Evolutionary conservation across 2,888 invertebrate genomes (phyloP), one percentile per base, ranked within the genome.

Genomic region (Coleophora flavipennella): DNA sequence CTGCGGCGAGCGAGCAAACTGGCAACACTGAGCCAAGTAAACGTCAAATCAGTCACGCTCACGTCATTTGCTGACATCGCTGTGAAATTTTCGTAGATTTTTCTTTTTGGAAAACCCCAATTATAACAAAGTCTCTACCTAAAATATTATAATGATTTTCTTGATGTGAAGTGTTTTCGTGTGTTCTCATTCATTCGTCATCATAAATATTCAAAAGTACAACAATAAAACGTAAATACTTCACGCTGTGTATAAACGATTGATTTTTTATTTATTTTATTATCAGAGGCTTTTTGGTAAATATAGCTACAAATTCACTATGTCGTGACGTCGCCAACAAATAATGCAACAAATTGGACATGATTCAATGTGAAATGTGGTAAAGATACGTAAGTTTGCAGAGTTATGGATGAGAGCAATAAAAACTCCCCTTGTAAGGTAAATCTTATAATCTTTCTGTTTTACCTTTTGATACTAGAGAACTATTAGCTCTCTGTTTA

Each of bases 381-480:
- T 4, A 29, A 72, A 70, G 60, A 79, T 75, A 36, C 63, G 59
- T 69, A 64, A 66, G 59, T 57, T 69, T 63, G 50, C 57, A 70
- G 59, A 78, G 77, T 70, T 58, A 84, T 84, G 84, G 83, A 84
- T 77, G 76, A 75, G 60, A 76, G 67, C 67, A 67, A 59, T 69
- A 78, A 72, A 68, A 77, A 65, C 66, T 80, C 80, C 68, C 80
- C 80, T 71, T 83, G 79, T 77, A 72, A 84, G 84, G 84, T 84
- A 84, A 84, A 69, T 67, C 63, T 61, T 64, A 66, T 60, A 65
- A 46, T 66, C 61, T 62, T 62, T 55, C 59, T 67, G 57, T 55
- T 49, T 51, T 52, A 43, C 40, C 48, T 56, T 58, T 46, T 53
- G 49, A 50, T 40, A 50, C 6, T 4, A 3, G 6, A 3, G 20